Base-by-base conservation (phyloP, 2,797 vertebrate species). In the Anabacerthia variegaticeps region DNA sequence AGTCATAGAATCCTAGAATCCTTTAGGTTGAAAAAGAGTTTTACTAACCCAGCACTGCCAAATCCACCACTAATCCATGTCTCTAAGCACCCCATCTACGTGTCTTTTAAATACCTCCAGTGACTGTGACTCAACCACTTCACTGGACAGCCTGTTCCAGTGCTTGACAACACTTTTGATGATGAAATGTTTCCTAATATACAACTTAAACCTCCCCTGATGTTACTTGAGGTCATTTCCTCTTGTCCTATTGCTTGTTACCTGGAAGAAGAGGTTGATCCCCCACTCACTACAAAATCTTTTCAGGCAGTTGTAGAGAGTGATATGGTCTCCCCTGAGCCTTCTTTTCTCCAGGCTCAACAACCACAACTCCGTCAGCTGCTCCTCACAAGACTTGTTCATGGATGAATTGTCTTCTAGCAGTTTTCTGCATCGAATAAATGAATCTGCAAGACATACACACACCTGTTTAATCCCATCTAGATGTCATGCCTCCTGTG, bases 221-320 rank as follows among this genome's bases (percentile, higher is more conserved):
- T 7, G 24, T 18, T 68, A 59, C 19, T 30, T 48, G 18, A 82
- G 17, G 17, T 13, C 4, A 12, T 52, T 73, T 58, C 27, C 8
- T 56, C n/a, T 73, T 15, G 6, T 65, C 28, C 26, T 61, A 26
- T 23, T 22, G 4, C 19, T 49, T 65, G 10, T 23, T 65, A 28
- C 12, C 16, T 69, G 24, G 7, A 10, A 59, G 34, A 83, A 78
- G 15, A 68, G 14, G 23, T 8, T 3, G 3, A 46, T 3, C 0
- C 0, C 3, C 27, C 17, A 4, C 17, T 24, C 5, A 1, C 5
- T 28, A 12, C 41, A 14, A 1, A 5, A 10, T 51, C 26, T 48
- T 61, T 55, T 66, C 20, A 24, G 9, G 21, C 1, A 69, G 21
- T 1, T 56, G n/a, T 30, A 36, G 19, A 65, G 7, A 43, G 21